Evolutionary conservation across 2,797 vertebrate genomes (phyloP), one percentile per base, ranked within the genome.

Genomic region (Halcyon smyrnensis): DNA sequence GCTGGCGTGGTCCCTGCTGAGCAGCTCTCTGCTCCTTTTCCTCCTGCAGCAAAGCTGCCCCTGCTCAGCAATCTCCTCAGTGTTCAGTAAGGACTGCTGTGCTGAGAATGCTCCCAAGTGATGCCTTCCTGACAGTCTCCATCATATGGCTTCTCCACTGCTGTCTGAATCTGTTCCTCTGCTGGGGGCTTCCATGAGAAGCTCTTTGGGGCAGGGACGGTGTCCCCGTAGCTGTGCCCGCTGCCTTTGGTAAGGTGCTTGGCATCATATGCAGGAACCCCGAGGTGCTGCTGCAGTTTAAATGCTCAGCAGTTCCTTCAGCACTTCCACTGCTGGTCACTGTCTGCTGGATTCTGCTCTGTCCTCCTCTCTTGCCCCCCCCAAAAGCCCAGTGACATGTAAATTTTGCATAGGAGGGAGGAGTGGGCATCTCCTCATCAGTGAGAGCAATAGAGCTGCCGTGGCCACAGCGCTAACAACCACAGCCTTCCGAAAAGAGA

Each of bases 181-280:
- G 16, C 54, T 45, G 36, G n/a, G 34, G 15, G 48, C 24, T 43
- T 21, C 4, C 19, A 2, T 19, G 24, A 24, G 10, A 43, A 51
- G 27, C 17, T 13, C 24, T 89, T 48, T 70, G 57, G 57, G 11
- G 10, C 34, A 77, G 25, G 37, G 13, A 8, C 1, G 3, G 2
- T 27, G 18, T 28, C 24, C 15, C 24, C 2, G 0, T 39, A 34
- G 7, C n/a, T n/a, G 10, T 10, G 10, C 6, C 34, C 8, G 6
- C 24, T 43, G 9, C 43, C 20, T 84, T 64, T 73, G 54, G 17
- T 69, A 28, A 56, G 36, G 32, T 37, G 25, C 36, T 79, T 56
- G 63, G 28, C 28, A 64, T 70, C 77, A 37, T 43, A 34, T 1
- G 28, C 16, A 63, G 80, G 37, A 68, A 12, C 16, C 78, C 28